These are phyloP conservation scores for Clytia hemisphaerica DNA, from an alignment of 30 jellyfish, hydroid and myxozoan genomes.

Conservation along the genomic window DNA sequence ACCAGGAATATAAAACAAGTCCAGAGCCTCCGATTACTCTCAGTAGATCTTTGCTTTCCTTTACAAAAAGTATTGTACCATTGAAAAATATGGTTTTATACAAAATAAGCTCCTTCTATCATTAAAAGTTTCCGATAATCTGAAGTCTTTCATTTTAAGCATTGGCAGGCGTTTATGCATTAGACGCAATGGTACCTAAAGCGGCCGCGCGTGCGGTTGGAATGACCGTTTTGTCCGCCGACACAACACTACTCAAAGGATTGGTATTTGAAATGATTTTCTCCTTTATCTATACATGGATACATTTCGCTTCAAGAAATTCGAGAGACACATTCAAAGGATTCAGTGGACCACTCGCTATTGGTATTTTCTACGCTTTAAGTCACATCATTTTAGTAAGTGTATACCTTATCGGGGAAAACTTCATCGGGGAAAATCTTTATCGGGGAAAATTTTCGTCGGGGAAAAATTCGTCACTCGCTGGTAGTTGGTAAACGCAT, in stretches of 20 bases:
- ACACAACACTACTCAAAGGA: slow-evolving; percentile 13
- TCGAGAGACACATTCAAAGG: slow-evolving; percentile 32
- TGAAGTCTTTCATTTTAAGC: slow-evolving; percentile 1
- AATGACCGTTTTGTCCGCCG: slow-evolving; percentile 5
- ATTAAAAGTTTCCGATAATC: no score
- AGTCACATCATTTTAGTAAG: slow-evolving; percentile 33
- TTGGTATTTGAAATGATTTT: slow-evolving; percentile 21
- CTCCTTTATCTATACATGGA: slow-evolving; percentile 25
- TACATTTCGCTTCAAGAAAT: slow-evolving; percentile 25
- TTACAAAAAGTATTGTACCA: no score
- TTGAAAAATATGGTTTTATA: no score
- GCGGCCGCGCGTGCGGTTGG: slow-evolving; percentile 1
- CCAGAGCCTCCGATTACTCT: no score
- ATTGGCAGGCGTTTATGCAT: slow-evolving; percentile 14
- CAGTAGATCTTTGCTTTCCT: no score
- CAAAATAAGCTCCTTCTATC: no score
- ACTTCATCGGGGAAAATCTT: no score
- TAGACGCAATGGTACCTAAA: slow-evolving; percentile 12
- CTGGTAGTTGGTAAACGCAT: no score
- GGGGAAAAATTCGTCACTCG: no score
- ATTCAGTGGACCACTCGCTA: slow-evolving; percentile 36
- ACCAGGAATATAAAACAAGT: no score
- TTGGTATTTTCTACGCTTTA: slow-evolving; percentile 10
- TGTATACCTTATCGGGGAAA: neutral
- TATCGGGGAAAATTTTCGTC: no score